Conservation (phyloP, 2,888 invertebrate genomes). For the Rugalucina vietnamica region DNA sequence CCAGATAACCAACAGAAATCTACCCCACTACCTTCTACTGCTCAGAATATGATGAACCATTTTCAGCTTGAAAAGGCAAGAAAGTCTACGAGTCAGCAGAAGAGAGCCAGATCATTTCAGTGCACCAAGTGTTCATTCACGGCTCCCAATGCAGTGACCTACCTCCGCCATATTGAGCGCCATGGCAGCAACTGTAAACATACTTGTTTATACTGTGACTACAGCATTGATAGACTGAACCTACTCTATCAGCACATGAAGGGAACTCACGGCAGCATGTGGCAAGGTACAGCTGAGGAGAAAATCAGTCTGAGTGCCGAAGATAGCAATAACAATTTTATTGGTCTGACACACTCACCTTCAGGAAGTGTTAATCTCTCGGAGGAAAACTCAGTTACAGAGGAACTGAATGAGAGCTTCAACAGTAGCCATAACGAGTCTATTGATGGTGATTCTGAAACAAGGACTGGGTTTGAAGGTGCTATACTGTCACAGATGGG, state of each 20-base stretch:
- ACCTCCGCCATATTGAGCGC: conserved; percentile 75
- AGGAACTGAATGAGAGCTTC: conserved; percentile 50
- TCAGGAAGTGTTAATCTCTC: conserved; percentile 19
- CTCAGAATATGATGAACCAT: conserved; percentile 28
- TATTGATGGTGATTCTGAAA: conserved; percentile 39
- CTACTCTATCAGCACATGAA: conserved; percentile 81
- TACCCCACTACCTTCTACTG: not conserved
- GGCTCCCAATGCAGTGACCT: conserved; percentile 73
- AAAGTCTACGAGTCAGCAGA: conserved; percentile 72
- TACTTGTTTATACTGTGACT: conserved; percentile 80
- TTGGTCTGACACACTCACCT: conserved; percentile 19
- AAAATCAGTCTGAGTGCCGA: conserved; percentile 63
- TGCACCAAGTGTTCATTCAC: conserved; percentile 79
- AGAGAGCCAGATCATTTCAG: conserved; percentile 70
- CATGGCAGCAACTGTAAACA: conserved; percentile 79
- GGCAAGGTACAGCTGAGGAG: conserved; percentile 70
- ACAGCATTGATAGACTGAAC: conserved; percentile 79
- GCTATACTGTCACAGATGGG: conserved; percentile 66
- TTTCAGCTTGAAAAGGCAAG: conserved; percentile 61
- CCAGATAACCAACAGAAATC: not conserved
- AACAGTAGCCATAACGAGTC: conserved; percentile 56
- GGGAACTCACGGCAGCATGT: conserved; percentile 73
- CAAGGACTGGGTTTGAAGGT: conserved; percentile 24
- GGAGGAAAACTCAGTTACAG: conserved; percentile 34
- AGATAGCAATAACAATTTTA: conserved; percentile 61